Conservation (phyloP, 2,113 vertebrate species). For the Serilophus lunatus region DNA sequence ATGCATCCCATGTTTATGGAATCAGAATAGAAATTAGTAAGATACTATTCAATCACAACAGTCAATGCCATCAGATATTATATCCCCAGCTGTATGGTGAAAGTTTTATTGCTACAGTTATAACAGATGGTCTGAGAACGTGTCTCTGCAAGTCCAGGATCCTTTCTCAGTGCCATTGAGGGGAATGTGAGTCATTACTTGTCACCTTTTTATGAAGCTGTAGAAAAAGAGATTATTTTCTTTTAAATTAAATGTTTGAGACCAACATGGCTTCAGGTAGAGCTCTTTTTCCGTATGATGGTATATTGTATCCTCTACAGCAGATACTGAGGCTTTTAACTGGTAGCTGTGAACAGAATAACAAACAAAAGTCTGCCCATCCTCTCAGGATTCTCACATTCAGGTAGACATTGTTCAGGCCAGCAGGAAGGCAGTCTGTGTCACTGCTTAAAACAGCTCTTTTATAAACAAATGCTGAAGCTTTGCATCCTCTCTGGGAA, state of each 20-base stretch:
- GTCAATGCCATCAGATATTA: too few species aligned
- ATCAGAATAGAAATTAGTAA: not conserved
- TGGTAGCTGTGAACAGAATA: not conserved
- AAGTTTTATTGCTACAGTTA: not conserved
- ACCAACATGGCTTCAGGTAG: not conserved
- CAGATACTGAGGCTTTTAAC: not conserved
- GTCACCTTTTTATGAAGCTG: not conserved
- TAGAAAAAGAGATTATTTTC: not conserved
- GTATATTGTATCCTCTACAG: not conserved
- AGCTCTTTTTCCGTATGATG: not conserved
- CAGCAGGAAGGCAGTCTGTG: not conserved
- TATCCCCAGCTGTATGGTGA: not conserved
- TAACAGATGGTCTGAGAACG: not conserved
- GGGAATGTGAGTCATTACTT: not conserved
- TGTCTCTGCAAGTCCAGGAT: not conserved
- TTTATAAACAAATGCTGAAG: not conserved
- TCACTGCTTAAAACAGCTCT: not conserved
- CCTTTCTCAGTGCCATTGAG: not conserved
- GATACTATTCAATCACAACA: not conserved
- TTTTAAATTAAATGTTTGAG: not conserved
- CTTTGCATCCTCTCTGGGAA: not conserved
- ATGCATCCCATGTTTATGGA: fast-evolving
- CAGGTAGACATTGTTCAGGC: not conserved
- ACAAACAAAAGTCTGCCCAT: not conserved
- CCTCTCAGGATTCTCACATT: not conserved